A percentile compares a stretch with the other conserved stretches of the same genome.
These are phyloP conservation scores for Delphinus delphis DNA, from an alignment of 2,113 vertebrate genomes.

Conservation along the genomic window DNA sequence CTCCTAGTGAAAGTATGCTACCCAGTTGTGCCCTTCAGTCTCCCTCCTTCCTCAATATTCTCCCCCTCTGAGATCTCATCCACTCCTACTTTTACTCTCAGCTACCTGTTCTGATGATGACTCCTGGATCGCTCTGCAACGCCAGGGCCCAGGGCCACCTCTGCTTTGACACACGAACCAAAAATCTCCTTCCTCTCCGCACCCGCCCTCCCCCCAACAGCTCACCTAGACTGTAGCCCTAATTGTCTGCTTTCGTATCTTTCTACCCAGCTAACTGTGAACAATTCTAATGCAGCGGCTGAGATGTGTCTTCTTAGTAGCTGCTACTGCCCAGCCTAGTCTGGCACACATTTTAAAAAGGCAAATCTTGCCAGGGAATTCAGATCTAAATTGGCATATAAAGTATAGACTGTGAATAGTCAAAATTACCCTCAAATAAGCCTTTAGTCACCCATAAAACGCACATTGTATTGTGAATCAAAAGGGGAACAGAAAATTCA, in stretches of 20 bases:
- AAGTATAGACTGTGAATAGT: background rate
- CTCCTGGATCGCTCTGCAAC: background rate
- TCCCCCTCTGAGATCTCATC: background rate
- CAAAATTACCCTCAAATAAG: constrained; percentile 37
- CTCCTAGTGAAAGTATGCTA: background rate
- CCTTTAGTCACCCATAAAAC: constrained; percentile 2
- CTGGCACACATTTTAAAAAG: background rate
- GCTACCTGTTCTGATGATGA: background rate
- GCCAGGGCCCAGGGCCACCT: background rate
- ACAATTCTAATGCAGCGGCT: no score
- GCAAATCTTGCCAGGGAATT: background rate
- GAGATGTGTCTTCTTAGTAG: background rate
- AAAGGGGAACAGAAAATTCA: background rate
- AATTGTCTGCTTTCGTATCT: background rate
- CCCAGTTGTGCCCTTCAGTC: background rate
- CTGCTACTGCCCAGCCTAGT: background rate
- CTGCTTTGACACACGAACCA: background rate
- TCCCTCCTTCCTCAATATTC: background rate
- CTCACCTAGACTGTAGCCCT: background rate
- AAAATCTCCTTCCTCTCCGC: background rate
- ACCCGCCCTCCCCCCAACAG: background rate
- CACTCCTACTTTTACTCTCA: background rate
- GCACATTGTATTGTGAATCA: background rate
- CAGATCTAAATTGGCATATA: background rate
- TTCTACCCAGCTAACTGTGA: background rate